Base-by-base conservation (phyloP, 2,113 vertebrate genomes). In the Oreochromis aureus region DNA sequence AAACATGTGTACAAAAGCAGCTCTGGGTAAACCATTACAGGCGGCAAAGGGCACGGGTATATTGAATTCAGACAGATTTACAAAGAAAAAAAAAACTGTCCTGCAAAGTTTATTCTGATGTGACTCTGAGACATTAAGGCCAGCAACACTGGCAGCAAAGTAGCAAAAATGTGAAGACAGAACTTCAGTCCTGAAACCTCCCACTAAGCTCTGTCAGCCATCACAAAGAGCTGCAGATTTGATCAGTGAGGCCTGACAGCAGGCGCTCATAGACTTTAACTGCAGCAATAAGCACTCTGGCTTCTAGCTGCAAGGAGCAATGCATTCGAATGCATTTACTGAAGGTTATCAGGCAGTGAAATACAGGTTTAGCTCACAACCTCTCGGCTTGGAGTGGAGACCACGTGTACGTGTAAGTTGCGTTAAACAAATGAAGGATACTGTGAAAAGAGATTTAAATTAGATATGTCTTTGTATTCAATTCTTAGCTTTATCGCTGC, bases 231-330 rank as follows among this genome's bases (percentile, higher is more conserved):
- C 78, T 18, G 27, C 6, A 41, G 56, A 11, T 34, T 18, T 73
- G 51, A 55, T 78, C 19, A 81, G 73, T 32, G 59, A 32, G 39
- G 41, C 55, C 11, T 59, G 76, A 82, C 86, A 82, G 80, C 83
- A 89, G 87, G 55, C 9, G 6, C 87, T 94, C 90, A 94, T 87
- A 85, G 87, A 90, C 81, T 82, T 66, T 46, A 87, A 89, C 51
- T 54, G 66, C 41, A 90, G 61, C 85, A 85, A 80, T 81, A 36
- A 81, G 59, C 15, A 73, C 48, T 11, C 86, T 92, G 83, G 84
- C 71, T 53, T 66, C 51, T 15, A 34, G 18, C 66, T 51, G 15
- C 63, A 76, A 89, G 73, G 80, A 80, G 88, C 84, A 91, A 89
- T 16, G 15, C 51, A 53, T 69, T 24, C 55, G 44, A 78, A 53